Percentiles rank a stretch among this genome's conserved stretches.
phyloP scores from a whole-genome alignment of 2,797 vertebrate species.

The Sebastolobus alascanus region DNA sequence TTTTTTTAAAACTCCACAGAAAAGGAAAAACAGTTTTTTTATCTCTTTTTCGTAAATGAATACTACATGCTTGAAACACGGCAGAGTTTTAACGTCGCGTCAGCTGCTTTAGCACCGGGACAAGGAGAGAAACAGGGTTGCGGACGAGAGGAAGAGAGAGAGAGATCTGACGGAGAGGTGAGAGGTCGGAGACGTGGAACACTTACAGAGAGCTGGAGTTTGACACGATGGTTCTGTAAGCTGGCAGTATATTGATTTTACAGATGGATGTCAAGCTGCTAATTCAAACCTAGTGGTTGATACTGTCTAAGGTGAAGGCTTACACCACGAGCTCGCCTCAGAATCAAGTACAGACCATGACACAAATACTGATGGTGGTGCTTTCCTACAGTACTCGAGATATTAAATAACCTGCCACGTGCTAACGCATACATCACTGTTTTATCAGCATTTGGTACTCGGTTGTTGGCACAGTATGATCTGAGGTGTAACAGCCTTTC shows the following conservation, averaged over 20 bases:
- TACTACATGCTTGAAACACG: slow-evolving; percentile 90
- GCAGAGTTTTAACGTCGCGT: slow-evolving; percentile 81
- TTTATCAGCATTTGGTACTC: slow-evolving; percentile 41
- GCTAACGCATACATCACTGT: slow-evolving; percentile 49
- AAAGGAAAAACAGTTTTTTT: slow-evolving; percentile 76
- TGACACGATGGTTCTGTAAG: slow-evolving; percentile 67
- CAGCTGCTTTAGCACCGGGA: slow-evolving; percentile 77
- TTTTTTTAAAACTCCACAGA: slow-evolving; percentile 83
- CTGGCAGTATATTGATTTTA: slow-evolving; percentile 76
- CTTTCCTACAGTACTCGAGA: slow-evolving; percentile 61
- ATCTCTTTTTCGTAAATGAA: slow-evolving; percentile 86
- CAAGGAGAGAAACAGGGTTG: slow-evolving; percentile 78
- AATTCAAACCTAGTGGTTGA: slow-evolving; percentile 48
- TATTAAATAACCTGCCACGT: slow-evolving; percentile 47
- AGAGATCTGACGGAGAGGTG: slow-evolving; percentile 38
- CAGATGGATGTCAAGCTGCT: slow-evolving; percentile 48
- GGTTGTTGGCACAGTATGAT: slow-evolving; percentile 74
- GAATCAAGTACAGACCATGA: slow-evolving; percentile 44
- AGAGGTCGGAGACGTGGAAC: slow-evolving; percentile 43
- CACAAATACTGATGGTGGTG: slow-evolving; percentile 76
- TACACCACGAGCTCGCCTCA: slow-evolving; percentile 37
- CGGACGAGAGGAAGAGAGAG: slow-evolving; percentile 63
- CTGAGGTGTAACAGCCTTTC: slow-evolving; percentile 40
- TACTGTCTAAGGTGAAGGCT: slow-evolving; percentile 43
- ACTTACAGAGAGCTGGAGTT: slow-evolving; percentile 61